These are phyloP conservation scores for Peromyscus californicus DNA, from an alignment of 2,113 vertebrate species.

Conservation along the genomic window DNA sequence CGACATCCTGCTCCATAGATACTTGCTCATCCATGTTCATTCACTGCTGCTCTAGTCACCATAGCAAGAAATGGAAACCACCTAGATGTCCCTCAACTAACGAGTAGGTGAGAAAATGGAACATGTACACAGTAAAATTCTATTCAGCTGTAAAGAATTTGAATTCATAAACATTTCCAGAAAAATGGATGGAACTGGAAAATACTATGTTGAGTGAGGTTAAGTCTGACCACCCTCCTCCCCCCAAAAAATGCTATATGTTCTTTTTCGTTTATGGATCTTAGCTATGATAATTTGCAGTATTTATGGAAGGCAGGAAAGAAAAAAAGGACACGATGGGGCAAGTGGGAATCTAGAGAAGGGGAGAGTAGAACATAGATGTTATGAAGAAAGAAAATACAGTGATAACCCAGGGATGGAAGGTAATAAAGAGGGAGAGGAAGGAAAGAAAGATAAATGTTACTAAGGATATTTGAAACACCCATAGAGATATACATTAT, in stretches of 20 bases:
- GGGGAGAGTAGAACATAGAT: not conserved
- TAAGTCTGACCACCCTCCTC: not conserved
- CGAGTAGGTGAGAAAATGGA: not conserved
- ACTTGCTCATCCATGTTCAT: not conserved
- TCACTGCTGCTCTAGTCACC: not conserved
- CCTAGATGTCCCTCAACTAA: not conserved
- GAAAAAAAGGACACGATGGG: not conserved
- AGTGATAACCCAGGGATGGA: not conserved
- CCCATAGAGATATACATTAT: not conserved
- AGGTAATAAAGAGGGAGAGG: not conserved
- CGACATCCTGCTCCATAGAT: too few species aligned
- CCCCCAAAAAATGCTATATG: not conserved
- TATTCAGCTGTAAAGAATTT: not conserved
- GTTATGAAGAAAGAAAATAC: not conserved
- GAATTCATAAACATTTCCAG: not conserved
- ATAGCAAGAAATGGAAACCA: not conserved
- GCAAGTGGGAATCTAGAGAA: not conserved
- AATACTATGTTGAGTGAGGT: not conserved
- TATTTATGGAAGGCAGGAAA: not conserved
- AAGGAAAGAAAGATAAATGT: not conserved
- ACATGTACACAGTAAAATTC: not conserved
- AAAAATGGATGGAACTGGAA: not conserved
- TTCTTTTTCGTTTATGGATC: not conserved
- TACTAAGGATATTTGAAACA: not conserved
- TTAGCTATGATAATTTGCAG: not conserved